These are phyloP conservation scores for Mantis religiosa DNA, from an alignment of 2,888 invertebrate species.

Conservation along the genomic window DNA sequence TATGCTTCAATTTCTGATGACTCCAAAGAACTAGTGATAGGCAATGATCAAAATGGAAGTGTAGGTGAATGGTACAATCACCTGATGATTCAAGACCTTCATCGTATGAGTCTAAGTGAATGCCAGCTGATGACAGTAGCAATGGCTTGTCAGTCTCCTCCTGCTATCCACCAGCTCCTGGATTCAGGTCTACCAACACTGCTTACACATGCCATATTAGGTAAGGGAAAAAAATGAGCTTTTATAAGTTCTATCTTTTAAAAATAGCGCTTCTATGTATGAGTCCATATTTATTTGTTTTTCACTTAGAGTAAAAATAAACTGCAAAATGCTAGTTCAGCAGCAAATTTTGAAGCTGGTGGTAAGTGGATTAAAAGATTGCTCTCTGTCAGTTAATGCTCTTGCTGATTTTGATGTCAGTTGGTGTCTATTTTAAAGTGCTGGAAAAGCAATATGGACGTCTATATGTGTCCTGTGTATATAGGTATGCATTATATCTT, in stretches of 20 bases:
- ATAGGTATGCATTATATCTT: too few species aligned
- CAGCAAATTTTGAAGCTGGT: too few species aligned
- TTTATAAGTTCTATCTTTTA: not conserved
- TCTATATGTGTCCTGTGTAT: too few species aligned
- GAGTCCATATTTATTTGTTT: too few species aligned
- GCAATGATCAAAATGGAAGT: constrained; percentile 6
- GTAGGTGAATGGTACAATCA: constrained; percentile 45
- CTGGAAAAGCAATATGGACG: too few species aligned
- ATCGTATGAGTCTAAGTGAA: constrained; percentile 54
- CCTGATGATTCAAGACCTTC: constrained; percentile 53
- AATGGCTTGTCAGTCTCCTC: constrained; percentile 74
- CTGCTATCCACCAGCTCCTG: constrained; percentile 69
- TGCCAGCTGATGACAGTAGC: constrained; percentile 73
- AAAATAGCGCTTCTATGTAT: too few species aligned
- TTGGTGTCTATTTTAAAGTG: too few species aligned
- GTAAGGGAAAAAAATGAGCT: not conserved
- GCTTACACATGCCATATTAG: constrained; percentile 55
- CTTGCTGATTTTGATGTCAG: too few species aligned
- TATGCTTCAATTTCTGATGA: constrained; percentile 27
- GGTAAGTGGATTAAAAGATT: too few species aligned
- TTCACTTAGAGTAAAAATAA: too few species aligned
- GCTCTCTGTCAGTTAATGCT: too few species aligned
- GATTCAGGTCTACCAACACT: constrained; percentile 68
- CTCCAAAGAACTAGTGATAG: constrained; percentile 25
- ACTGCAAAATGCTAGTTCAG: too few species aligned